These are phyloP conservation scores for Embiotoca jacksoni DNA, from an alignment of 2,113 vertebrate genomes.

Conservation along the genomic window DNA sequence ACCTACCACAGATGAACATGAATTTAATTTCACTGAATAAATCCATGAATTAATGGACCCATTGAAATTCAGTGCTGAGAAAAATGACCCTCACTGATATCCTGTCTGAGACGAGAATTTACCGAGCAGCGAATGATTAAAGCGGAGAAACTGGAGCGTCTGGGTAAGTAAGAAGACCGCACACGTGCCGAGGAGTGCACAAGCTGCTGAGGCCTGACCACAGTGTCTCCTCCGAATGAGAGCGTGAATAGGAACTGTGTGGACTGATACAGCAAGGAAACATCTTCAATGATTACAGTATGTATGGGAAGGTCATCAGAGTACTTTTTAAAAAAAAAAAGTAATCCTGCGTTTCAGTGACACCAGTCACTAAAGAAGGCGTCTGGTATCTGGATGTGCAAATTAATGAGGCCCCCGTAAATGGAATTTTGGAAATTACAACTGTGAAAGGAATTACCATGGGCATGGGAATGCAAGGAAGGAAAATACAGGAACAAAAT, in stretches of 20 bases:
- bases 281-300: no score
- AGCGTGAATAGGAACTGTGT: no score
- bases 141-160: constrained; percentile 9
- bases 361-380: no score
- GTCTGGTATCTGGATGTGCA: no score
- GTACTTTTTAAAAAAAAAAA: no score
- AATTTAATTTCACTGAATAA: neutral
- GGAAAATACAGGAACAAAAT: no score
- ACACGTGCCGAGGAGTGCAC: constrained; percentile 37
- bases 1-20: neutral
- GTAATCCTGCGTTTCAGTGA: no score
- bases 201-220: constrained; percentile 48
- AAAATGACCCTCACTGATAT: neutral
- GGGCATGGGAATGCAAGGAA: no score
- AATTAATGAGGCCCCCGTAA: no score
- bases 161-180: neutral
- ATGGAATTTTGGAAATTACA: no score
- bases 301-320: no score
- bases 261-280: neutral
- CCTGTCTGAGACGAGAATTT: neutral
- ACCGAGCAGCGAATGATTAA: neutral
- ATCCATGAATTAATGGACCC: neutral
- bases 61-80: neutral
- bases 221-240: neutral
- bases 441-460: no score